Evolutionary conservation across 2,888 invertebrate species (phyloP).

Genomic region (Panopea generosa): DNA sequence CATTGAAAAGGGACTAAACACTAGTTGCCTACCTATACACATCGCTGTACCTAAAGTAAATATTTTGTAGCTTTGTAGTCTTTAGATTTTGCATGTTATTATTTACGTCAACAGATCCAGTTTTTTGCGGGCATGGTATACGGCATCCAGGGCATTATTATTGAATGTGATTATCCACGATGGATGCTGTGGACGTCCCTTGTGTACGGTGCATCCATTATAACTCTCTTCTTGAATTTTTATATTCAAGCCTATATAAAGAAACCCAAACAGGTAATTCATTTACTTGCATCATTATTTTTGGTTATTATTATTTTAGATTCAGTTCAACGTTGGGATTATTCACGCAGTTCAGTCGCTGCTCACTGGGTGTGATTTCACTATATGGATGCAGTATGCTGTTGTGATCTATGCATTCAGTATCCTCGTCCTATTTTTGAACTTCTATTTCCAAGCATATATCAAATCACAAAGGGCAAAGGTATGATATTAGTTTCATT

Average conservation of each 20-base stretch:
- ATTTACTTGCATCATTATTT: constrained; percentile 20
- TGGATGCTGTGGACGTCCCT: constrained; percentile 81
- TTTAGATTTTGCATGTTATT: background rate
- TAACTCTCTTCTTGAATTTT: constrained; percentile 97
- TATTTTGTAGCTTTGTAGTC: too few relatives aligned
- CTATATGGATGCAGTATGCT: constrained; percentile 86
- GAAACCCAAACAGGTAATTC: constrained; percentile 60
- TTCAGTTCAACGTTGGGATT: constrained; percentile 96
- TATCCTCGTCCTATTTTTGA: constrained; percentile 84
- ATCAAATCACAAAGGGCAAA: constrained; percentile 70
- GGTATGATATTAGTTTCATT: constrained; percentile 25
- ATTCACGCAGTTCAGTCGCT: constrained; percentile 91
- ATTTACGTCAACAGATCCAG: constrained; percentile 79
- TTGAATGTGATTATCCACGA: constrained; percentile 79
- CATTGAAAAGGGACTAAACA: too few relatives aligned
- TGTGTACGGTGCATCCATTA: constrained; percentile 97
- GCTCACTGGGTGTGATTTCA: constrained; percentile 97
- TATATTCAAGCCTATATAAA: constrained; percentile 93
- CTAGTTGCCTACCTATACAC: too few relatives aligned
- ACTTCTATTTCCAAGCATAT: constrained; percentile 85
- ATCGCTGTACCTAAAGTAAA: too few relatives aligned
- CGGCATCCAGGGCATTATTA: constrained; percentile 75
- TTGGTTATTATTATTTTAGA: constrained; percentile 86
- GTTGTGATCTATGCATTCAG: constrained; percentile 83
- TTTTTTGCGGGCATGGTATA: constrained; percentile 85